Conservation (phyloP, 2,113 vertebrate genomes). For the Rhynchomys soricoides region DNA sequence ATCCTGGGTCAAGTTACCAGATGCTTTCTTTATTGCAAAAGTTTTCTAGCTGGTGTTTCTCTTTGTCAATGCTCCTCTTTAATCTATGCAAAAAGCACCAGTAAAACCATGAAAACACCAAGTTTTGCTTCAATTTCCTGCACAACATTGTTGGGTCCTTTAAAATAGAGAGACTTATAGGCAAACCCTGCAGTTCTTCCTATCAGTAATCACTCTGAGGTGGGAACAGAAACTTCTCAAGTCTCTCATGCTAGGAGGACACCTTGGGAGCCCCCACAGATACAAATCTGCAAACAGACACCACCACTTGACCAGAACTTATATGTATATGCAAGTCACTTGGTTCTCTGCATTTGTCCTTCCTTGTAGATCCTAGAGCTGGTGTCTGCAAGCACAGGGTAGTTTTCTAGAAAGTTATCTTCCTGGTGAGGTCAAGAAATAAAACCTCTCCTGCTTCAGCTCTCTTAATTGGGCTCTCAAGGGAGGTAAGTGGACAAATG, state of each 20-base stretch:
- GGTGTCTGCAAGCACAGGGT: background rate
- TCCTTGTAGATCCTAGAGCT: background rate
- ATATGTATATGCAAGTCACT: no score
- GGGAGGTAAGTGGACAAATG: background rate
- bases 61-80: background rate
- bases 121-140: background rate
- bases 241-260: rapidly evolving
- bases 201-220: background rate
- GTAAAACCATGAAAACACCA: background rate
- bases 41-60: background rate
- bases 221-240: background rate
- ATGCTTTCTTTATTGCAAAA: background rate
- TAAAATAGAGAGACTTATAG: background rate
- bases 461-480: background rate
- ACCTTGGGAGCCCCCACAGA: background rate
- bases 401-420: background rate
- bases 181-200: background rate
- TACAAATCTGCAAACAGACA: background rate
- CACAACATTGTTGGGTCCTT: background rate
- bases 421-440: background rate
- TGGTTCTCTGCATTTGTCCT: background rate
- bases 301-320: background rate
- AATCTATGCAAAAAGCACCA: background rate
- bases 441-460: background rate
- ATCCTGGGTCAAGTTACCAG: background rate